These are phyloP conservation scores for Semotilus atromaculatus DNA, from an alignment of 2,797 vertebrate species.

Conservation along the genomic window DNA sequence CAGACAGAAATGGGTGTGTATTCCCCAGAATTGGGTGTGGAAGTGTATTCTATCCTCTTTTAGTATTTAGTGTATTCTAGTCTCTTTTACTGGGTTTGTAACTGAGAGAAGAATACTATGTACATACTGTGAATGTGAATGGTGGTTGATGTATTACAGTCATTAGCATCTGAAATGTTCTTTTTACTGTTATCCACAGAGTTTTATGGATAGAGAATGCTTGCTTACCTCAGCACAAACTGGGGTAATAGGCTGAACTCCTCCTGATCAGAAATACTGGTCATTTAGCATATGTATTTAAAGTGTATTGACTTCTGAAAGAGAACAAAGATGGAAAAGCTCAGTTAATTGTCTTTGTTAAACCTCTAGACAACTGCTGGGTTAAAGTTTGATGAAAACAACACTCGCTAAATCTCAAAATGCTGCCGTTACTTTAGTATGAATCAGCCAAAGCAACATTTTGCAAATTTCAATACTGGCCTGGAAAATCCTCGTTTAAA, in stretches of 20 bases:
- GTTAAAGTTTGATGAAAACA: not conserved
- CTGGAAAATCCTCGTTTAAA: not conserved
- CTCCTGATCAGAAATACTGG: conserved; percentile 11
- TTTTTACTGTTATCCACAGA: conserved; percentile 55
- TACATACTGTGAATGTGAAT: conserved; percentile 57
- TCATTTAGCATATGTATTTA: conserved; percentile 32
- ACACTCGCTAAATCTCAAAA: not conserved
- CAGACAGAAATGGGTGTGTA: conserved; percentile 47
- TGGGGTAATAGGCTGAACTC: conserved; percentile 40
- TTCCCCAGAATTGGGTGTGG: conserved; percentile 74
- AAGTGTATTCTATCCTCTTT: conserved; percentile 59
- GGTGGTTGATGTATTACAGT: conserved; percentile 58
- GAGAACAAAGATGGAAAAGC: not conserved
- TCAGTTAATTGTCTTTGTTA: conserved; percentile 12
- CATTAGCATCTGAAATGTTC: conserved; percentile 54
- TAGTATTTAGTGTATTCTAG: conserved; percentile 72
- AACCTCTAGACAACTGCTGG: not conserved
- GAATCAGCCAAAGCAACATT: not conserved
- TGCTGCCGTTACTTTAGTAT: not conserved
- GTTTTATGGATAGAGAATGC: conserved; percentile 38
- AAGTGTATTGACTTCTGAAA: conserved; percentile 28
- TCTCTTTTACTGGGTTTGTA: conserved; percentile 59
- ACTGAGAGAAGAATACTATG: conserved; percentile 59
- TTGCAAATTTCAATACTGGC: not conserved
- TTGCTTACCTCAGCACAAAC: conserved; percentile 1